Conservation (phyloP, 2,113 vertebrate species). For the Eubucco bourcierii region DNA sequence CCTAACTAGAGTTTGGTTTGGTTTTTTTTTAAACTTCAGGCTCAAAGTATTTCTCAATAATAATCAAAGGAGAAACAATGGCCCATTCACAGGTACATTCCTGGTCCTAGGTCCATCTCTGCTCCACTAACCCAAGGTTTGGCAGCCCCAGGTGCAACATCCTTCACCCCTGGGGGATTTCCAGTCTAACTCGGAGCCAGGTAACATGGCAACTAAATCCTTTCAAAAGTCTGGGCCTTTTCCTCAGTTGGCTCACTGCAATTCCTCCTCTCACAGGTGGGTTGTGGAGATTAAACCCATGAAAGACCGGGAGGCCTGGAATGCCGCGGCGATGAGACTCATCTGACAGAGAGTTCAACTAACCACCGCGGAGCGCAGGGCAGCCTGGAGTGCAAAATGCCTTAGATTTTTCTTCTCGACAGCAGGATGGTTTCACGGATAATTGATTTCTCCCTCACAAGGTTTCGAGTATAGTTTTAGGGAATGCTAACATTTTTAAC, state of each 20-base stretch:
- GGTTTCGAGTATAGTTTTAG: slow-evolving; percentile 47
- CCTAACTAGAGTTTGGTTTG: neutral
- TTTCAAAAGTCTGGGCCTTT: slow-evolving; percentile 39
- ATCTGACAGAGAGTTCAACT: slow-evolving; percentile 58
- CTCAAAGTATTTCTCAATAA: neutral
- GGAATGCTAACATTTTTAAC: slow-evolving; percentile 62
- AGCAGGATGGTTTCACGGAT: slow-evolving; percentile 25
- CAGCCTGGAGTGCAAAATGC: slow-evolving; percentile 21
- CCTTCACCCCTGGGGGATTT: slow-evolving; percentile 29
- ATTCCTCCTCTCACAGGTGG: slow-evolving; percentile 57
- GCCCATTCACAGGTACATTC: neutral
- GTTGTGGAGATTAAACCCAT: slow-evolving; percentile 64
- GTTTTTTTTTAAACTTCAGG: neutral
- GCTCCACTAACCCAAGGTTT: no score
- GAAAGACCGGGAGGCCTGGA: slow-evolving; percentile 21
- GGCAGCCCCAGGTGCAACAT: neutral
- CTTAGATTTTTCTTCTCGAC: slow-evolving; percentile 32
- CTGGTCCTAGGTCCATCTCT: no score
- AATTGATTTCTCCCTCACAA: slow-evolving; percentile 30
- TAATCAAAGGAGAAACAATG: slow-evolving; percentile 5
- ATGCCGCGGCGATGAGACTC: slow-evolving; percentile 33
- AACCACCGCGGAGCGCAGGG: neutral
- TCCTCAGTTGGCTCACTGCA: slow-evolving; percentile 28
- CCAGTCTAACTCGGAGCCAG: slow-evolving; percentile 24
- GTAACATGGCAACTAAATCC: slow-evolving; percentile 66